Conservation (phyloP, 92 coral and sea anemone species). For the Porites cylindrica region DNA sequence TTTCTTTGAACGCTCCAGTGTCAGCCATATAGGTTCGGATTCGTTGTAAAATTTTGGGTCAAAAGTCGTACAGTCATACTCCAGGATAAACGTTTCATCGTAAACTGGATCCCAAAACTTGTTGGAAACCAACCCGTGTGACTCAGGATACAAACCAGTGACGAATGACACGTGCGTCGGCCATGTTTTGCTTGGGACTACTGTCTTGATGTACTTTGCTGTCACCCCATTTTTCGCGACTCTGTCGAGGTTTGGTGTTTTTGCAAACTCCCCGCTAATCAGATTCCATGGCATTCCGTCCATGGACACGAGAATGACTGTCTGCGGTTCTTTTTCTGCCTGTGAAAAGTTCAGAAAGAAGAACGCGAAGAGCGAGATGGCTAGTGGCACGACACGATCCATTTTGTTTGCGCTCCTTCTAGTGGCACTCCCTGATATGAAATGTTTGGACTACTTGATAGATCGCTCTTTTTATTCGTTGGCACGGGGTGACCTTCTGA, state of each 20-base stretch:
- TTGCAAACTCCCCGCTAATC: conserved; percentile 62
- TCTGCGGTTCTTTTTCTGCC: conserved; percentile 23
- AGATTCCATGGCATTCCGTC: conserved; percentile 94
- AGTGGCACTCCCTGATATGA: neutral
- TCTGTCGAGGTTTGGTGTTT: conserved; percentile 79
- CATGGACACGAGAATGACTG: conserved; percentile 77
- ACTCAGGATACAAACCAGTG: conserved; percentile 93
- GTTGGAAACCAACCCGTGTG: conserved; percentile 91
- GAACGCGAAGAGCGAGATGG: neutral
- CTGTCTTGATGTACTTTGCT: conserved; percentile 73
- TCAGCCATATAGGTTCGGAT: conserved; percentile 92
- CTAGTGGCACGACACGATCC: neutral
- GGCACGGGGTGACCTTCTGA: too few relatives aligned
- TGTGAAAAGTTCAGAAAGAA: neutral
- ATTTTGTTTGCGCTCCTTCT: neutral
- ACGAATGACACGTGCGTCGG: conserved; percentile 83
- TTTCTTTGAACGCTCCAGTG: conserved; percentile 67
- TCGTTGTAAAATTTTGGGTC: conserved; percentile 92
- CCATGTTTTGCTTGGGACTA: conserved; percentile 88
- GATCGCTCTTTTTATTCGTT: too few relatives aligned
- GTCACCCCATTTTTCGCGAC: conserved; percentile 77
- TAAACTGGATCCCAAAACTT: conserved; percentile 88
- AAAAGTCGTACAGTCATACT: conserved; percentile 78
- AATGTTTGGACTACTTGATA: too few relatives aligned
- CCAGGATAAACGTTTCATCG: conserved; percentile 69